Base-by-base conservation (phyloP, 2,113 vertebrate genomes). In the Stegostoma tigrinum region DNA sequence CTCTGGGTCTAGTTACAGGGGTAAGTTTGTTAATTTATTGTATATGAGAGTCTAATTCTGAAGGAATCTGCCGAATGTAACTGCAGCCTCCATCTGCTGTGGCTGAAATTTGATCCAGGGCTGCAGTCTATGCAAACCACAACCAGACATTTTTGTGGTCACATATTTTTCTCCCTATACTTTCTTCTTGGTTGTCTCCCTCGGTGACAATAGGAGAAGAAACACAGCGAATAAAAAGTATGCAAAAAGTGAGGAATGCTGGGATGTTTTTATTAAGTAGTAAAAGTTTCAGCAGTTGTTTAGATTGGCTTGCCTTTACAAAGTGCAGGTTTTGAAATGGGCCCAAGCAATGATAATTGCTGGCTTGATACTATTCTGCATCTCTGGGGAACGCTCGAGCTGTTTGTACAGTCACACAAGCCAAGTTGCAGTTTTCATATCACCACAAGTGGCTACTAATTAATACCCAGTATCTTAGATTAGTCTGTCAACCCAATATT, bases 1-100 rank as follows among this genome's bases (percentile, higher is more conserved):
- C 21, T 68, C n/a, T 19, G 91, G 66, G 91, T 45, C 66, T 23
- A 27, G 91, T 45, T 94, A 94, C 91, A 70, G 91, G 91, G 91
- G 91, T 94, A 70, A 94, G 91, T 38, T 61, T 45, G n/a, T 14
- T 34, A 24, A 8, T 52, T 23, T 87, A 87, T 24, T 27, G 52
- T 14, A 90, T n/a, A 24, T 27, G 10, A 24, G 10, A 52, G 12
- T 55, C 52, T 34, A 61, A 4, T 5, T 17, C 87, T 90, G 5
- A 52, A 90, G 14, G 52, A 52, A 30, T 61, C 27, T 2, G 30
- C 0, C 8, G 8, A 61, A 52, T 61, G 24, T 27, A 61, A 27
- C 87, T 64, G 12, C 61, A 17, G 52, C 34, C 87, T 5, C 52
- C 87, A 90, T 4, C 87, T 90, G 27, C 55, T 87, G 52, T 61